phyloP scores from a whole-genome alignment of 2,797 vertebrate genomes.

The Eupleurogrammus muticus region DNA sequence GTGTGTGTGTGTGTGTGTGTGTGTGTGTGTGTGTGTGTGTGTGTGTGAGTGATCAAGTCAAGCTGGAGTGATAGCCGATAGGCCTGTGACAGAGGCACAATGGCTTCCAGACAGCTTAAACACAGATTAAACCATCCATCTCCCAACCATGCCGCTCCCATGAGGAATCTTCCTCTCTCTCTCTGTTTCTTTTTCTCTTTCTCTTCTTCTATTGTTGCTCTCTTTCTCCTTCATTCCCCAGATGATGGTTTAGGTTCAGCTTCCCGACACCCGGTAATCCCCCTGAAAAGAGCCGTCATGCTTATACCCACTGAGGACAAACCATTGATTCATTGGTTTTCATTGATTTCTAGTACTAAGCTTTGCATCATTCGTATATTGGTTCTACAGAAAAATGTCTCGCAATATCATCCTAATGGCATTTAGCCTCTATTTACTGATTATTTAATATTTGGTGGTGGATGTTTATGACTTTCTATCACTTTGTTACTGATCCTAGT shows the following conservation, averaged over 20 bases:
- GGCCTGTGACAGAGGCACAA: conserved; percentile 67
- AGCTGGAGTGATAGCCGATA: conserved; percentile 71
- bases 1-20: conserved; percentile 30
- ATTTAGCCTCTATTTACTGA: conserved; percentile 16
- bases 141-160: conserved; percentile 43
- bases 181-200: neutral
- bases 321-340: conserved; percentile 62
- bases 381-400: conserved; percentile 22
- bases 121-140: conserved; percentile 65
- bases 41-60: conserved; percentile 63
- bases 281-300: conserved; percentile 46
- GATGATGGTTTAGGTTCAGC: conserved; percentile 61
- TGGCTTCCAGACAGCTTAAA: conserved; percentile 67
- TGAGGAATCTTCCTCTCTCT: conserved; percentile 46
- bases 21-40: conserved; percentile 34
- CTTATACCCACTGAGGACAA: conserved; percentile 50
- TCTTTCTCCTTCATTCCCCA: conserved; percentile 40
- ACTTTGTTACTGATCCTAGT: conserved; percentile 1
- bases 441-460: conserved; percentile 4
- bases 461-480: conserved; percentile 4
- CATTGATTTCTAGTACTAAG: conserved; percentile 54
- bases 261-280: conserved; percentile 72
- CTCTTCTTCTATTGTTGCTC: neutral
- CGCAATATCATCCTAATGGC: conserved; percentile 20
- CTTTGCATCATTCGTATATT: conserved; percentile 36